phyloP scores from a whole-genome alignment of 2,888 invertebrate genomes.

The Bursaphelenchus okinawaensis region DNA sequence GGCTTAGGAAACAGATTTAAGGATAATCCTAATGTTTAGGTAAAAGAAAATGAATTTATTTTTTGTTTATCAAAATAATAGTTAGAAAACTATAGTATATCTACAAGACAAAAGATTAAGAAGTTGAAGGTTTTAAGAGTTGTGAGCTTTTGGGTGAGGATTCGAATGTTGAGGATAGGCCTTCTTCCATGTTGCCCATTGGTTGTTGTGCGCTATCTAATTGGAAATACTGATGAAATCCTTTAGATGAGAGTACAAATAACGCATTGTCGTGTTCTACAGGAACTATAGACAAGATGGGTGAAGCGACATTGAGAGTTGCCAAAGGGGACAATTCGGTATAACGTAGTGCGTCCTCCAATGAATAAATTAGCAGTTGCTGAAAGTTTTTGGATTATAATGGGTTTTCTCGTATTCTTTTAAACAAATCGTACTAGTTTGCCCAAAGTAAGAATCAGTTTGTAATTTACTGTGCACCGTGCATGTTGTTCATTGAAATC shows the following conservation, averaged over 20 bases:
- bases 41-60: no score
- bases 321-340: conserved; percentile 11
- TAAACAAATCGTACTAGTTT: no score
- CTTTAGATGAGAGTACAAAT: conserved; percentile 18
- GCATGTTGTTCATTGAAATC: no score
- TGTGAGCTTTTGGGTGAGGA: background rate
- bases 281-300: conserved; percentile 18
- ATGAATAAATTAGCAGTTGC: conserved; percentile 22
- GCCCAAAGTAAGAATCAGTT: no score
- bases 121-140: background rate
- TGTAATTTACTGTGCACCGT: no score
- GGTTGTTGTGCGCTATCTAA: background rate
- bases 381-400: conserved; percentile 3
- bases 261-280: conserved; percentile 19
- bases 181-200: background rate
- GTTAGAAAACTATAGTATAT: no score
- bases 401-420: no score
- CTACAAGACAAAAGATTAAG: no score
- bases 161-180: background rate
- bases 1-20: no score
- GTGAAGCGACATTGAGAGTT: conserved; percentile 25
- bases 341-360: conserved; percentile 14
- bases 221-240: conserved; percentile 13
- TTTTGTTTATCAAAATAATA: no score
- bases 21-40: no score